Evolutionary conservation across 1,140 invertebrate species (phyloP).

Genomic region (Metopolophium dirhodum): DNA sequence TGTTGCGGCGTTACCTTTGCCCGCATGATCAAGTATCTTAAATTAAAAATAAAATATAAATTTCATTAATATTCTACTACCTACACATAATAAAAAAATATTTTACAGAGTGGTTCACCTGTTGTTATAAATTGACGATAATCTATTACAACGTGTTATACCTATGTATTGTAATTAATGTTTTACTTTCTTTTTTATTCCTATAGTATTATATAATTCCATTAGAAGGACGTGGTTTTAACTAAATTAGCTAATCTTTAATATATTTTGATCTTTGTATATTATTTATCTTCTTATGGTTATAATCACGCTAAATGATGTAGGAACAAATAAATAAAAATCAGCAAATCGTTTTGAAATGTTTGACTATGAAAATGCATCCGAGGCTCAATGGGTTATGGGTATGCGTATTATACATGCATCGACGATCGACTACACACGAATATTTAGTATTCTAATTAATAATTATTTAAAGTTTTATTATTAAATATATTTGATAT

Average conservation of each 20-base stretch:
- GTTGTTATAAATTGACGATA: background rate
- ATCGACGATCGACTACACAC: background rate
- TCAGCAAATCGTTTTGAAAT: background rate
- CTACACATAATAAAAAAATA: background rate
- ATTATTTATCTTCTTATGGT: background rate
- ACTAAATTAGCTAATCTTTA: background rate
- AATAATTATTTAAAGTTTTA: background rate
- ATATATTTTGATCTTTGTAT: background rate
- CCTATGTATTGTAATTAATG: no score
- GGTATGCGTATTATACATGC: background rate
- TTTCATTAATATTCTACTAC: background rate
- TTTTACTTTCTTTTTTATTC: background rate
- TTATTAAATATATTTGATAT: background rate
- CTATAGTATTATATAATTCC: background rate
- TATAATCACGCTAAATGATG: background rate
- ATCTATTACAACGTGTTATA: background rate
- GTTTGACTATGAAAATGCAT: background rate
- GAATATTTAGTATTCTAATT: background rate
- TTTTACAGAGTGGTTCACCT: background rate
- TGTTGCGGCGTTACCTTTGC: constrained; percentile 78
- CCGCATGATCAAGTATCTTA: constrained; percentile 42
- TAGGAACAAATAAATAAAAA: background rate
- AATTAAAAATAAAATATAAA: background rate
- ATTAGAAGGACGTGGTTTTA: background rate
- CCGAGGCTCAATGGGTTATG: background rate